Conservation (phyloP, 1,140 invertebrate genomes). For the Tigriopus japonicus region DNA sequence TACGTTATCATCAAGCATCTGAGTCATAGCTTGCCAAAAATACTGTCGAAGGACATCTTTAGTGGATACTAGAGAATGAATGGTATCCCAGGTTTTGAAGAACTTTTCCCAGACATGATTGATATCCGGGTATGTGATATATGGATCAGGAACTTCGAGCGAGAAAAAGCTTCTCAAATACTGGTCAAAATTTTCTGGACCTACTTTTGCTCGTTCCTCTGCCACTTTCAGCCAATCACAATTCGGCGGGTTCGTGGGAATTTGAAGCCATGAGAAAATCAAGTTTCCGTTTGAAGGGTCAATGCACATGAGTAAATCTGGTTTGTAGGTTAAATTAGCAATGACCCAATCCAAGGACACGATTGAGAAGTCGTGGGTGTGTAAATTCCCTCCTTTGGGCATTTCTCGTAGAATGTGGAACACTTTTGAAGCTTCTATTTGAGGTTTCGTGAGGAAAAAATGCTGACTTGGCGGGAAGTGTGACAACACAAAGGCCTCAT, state of each 20-base stretch:
- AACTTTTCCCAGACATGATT: slow-evolving; percentile 49
- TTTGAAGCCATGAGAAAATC: slow-evolving; percentile 10
- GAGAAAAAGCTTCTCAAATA: slow-evolving; percentile 36
- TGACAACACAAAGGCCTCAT: not conserved
- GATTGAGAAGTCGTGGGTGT: slow-evolving; percentile 46
- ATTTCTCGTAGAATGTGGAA: slow-evolving; percentile 42
- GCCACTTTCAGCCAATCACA: slow-evolving; percentile 38
- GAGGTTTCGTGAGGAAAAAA: slow-evolving; percentile 39
- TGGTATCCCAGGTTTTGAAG: slow-evolving; percentile 36
- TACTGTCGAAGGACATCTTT: slow-evolving; percentile 48
- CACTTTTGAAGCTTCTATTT: slow-evolving; percentile 42
- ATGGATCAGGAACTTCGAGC: slow-evolving; percentile 38
- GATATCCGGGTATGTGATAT: slow-evolving; percentile 35
- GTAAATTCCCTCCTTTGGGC: slow-evolving; percentile 42
- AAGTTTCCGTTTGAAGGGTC: not conserved
- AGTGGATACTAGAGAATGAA: slow-evolving; percentile 41
- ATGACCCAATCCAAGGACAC: slow-evolving; percentile 43
- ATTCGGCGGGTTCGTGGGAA: slow-evolving; percentile 22
- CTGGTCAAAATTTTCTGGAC: slow-evolving; percentile 34
- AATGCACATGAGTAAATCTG: slow-evolving; percentile 38
- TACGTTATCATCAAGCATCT: slow-evolving; percentile 53
- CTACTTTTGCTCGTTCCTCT: slow-evolving; percentile 28
- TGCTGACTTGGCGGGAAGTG: slow-evolving; percentile 41
- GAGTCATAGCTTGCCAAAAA: slow-evolving; percentile 43
- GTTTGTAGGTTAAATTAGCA: slow-evolving; percentile 41